Evolutionary conservation across 2,888 invertebrate species (phyloP), one percentile per base, ranked within the genome.

Genomic region (Eristalinus aeneus): DNA sequence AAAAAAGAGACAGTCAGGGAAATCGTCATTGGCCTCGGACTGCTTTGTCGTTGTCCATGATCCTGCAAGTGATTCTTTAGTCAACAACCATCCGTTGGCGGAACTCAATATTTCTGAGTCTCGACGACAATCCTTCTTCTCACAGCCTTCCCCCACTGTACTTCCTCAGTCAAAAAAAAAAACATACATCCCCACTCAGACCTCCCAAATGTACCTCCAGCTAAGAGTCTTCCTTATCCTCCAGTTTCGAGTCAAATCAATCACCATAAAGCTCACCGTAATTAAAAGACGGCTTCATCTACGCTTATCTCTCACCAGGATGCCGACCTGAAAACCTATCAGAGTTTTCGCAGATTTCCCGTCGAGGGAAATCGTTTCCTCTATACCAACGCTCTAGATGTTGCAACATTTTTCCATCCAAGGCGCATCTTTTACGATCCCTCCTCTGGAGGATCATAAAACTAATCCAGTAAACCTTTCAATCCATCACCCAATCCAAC

Each of bases 391-490:
- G 46, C 46, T 16, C 16, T 16, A 46, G 8, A n/a, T 16, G 16
- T 46, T 46, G 46, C 46, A 16, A 46, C 2, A 46, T 16, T 46
- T 46, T 16, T 16, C 16, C 8, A 46, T 46, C 46, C 46, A n/a
- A 39, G n/a, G n/a, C 46, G 11, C 46, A 11, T 34, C 64, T 78
- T 67, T 78, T 67, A 84, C 39, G 69, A 74, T 27, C 74, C 71
- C 71, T 72, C 63, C 79, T 84, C 68, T 61, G 75, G 60, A 2
- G 39, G 56, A 9, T 53, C 76, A 60, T 85, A 76, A 80, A 85
- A 76, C 80, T 80, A 85, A 80, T 85, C 76, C 68, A 85, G 80
- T 80, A 80, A 76, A 72, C 60, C 72, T 68, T 46, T 76, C 80
- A 80, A 85, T 76, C 76, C 76, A 72, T 75, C 75, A 72, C 34